Percentiles rank a stretch among this genome's conserved stretches.
phyloP scores from a whole-genome alignment of 2,113 vertebrate genomes.

The Sphyrna mokarran region DNA sequence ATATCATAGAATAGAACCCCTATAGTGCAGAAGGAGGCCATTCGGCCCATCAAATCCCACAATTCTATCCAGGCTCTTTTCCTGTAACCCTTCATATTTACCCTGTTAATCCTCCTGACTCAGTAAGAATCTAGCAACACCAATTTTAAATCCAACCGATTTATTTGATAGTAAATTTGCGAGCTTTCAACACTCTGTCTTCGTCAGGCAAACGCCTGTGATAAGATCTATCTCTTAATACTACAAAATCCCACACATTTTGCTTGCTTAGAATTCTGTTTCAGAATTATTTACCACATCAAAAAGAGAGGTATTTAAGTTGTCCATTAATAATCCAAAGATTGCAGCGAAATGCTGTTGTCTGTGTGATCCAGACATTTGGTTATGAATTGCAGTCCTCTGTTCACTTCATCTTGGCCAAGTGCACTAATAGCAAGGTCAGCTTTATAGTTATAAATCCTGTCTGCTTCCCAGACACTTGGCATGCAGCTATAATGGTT shows the following conservation, averaged over 20 bases:
- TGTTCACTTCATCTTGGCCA: not conserved
- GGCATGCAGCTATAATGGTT: not conserved
- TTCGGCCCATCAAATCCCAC: too few species aligned
- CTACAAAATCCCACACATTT: not conserved
- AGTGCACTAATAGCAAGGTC: not conserved
- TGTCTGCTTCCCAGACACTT: not conserved
- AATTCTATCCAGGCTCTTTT: too few species aligned
- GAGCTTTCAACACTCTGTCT: too few species aligned
- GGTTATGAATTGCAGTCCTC: not conserved
- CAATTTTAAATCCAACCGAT: too few species aligned
- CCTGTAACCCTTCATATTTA: too few species aligned
- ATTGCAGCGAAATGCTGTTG: not conserved
- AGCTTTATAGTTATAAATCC: not conserved
- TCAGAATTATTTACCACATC: conserved; percentile 5
- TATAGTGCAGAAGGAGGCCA: too few species aligned
- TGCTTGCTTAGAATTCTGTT: not conserved
- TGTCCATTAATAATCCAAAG: not conserved
- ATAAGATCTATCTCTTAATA: not conserved
- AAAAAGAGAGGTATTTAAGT: not conserved
- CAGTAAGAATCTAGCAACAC: too few species aligned
- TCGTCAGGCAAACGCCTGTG: too few species aligned
- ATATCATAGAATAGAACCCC: too few species aligned
- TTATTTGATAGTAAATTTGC: too few species aligned
- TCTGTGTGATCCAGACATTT: not conserved
- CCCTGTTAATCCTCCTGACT: too few species aligned